Conservation (phyloP, 1,140 invertebrate genomes). For the Drosophila littoralis region DNA sequence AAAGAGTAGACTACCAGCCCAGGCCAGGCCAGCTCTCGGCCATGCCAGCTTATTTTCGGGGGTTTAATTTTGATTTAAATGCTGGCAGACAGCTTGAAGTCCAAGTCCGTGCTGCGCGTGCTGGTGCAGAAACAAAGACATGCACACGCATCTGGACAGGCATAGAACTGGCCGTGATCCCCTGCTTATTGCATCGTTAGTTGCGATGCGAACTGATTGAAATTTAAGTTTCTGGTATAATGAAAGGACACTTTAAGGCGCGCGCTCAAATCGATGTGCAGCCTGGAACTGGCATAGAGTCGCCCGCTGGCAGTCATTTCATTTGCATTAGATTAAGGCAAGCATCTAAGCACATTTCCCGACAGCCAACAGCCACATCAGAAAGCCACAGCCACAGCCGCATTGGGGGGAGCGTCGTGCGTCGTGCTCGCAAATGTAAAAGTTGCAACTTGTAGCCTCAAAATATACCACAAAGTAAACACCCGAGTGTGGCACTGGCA, state of each 20-base stretch:
- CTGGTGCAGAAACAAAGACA: conserved; percentile 63
- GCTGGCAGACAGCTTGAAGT: conserved; percentile 69
- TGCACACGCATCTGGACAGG: conserved; percentile 61
- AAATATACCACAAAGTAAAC: conserved; percentile 81
- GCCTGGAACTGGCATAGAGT: not conserved
- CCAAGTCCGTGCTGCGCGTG: conserved; percentile 54
- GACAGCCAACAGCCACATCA: conserved; percentile 17
- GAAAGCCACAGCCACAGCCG: not conserved
- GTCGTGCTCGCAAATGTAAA: conserved; percentile 64
- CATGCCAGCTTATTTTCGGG: conserved; percentile 67
- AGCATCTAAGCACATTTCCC: conserved; percentile 46
- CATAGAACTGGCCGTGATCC: conserved; percentile 20
- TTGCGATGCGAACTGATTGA: conserved; percentile 43
- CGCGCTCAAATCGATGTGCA: not conserved
- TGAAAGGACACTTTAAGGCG: conserved; percentile 63
- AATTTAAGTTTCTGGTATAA: conserved; percentile 72
- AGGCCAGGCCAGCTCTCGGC: not conserved
- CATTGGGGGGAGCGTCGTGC: conserved; percentile 21
- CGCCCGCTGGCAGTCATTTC: conserved; percentile 39
- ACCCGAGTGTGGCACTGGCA: conserved; percentile 62
- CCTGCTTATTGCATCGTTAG: not conserved
- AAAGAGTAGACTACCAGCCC: not conserved
- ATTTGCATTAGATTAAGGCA: conserved; percentile 76
- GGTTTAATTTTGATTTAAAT: conserved; percentile 82
- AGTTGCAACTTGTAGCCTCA: conserved; percentile 81